A percentile compares a stretch with the other conserved stretches of the same genome.
phyloP scores from a whole-genome alignment of 2,888 invertebrate species.

The Diarsia rubi region DNA sequence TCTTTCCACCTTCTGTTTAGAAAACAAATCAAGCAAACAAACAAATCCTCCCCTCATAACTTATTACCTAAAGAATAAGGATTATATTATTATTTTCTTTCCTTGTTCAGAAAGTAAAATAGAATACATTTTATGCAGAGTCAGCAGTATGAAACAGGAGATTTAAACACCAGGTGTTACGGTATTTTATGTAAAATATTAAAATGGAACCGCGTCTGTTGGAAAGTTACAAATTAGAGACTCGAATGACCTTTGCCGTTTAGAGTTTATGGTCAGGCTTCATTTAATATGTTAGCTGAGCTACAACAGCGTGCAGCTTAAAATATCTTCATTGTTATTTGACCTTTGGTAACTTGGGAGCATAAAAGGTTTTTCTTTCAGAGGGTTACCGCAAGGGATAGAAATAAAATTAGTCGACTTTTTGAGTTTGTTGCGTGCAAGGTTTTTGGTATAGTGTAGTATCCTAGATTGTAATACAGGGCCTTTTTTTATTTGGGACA shows the following conservation, averaged over 20 bases:
- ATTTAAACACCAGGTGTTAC: conserved; percentile 82
- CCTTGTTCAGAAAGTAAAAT: conserved; percentile 63
- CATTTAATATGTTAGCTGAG: conserved; percentile 41
- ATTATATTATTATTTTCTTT: conserved; percentile 58
- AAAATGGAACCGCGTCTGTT: conserved; percentile 76
- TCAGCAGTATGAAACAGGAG: conserved; percentile 75
- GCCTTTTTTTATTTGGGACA: too few relatives aligned
- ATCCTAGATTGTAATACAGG: neutral
- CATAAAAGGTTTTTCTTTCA: neutral
- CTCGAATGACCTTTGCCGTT: conserved; percentile 78
- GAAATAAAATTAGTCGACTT: neutral
- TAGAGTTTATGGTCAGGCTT: conserved; percentile 70
- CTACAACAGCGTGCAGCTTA: conserved; percentile 11
- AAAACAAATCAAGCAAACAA: conserved; percentile 33
- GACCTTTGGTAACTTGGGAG: neutral
- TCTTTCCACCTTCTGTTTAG: conserved; percentile 1
- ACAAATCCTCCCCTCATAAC: conserved; percentile 28
- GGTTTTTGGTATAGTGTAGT: neutral
- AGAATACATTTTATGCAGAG: conserved; percentile 71
- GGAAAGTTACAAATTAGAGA: conserved; percentile 80
- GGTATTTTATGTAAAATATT: conserved; percentile 84
- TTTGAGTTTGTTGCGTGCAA: neutral
- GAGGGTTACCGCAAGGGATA: neutral
- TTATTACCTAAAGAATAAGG: conserved; percentile 47
- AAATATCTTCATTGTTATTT: conserved; percentile 37